Conservation (phyloP, 2,113 vertebrate genomes). For the Thalassoma bifasciatum region DNA sequence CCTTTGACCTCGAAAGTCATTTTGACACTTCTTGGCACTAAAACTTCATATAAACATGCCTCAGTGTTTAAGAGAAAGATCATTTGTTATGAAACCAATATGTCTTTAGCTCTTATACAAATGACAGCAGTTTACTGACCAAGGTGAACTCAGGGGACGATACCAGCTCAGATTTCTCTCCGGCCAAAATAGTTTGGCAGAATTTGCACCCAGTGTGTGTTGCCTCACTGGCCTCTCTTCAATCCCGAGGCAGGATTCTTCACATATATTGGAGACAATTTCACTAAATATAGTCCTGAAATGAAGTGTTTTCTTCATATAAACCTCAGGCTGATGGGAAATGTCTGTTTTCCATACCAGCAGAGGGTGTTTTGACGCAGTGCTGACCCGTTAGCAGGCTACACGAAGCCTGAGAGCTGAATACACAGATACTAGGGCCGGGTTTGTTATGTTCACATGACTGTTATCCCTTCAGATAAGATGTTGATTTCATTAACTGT, state of each 20-base stretch:
- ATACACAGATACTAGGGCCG: slow-evolving; percentile 10
- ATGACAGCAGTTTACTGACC: slow-evolving; percentile 11
- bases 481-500: fast-evolving
- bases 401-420: slow-evolving; percentile 8
- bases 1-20: slow-evolving; percentile 11
- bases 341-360: background rate
- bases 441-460: background rate
- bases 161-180: slow-evolving; percentile 54
- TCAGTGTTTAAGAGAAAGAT: background rate
- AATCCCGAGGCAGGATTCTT: slow-evolving; percentile 7
- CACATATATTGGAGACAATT: slow-evolving; percentile 25
- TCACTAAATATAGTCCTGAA: background rate
- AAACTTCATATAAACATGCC: background rate
- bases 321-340: background rate
- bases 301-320: background rate
- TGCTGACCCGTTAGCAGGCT: slow-evolving; percentile 21
- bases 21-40: background rate
- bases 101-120: background rate
- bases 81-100: background rate
- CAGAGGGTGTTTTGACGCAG: slow-evolving; percentile 42
- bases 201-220: slow-evolving; percentile 26
- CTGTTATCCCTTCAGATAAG: background rate
- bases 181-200: slow-evolving; percentile 61
- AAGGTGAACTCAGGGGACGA: slow-evolving; percentile 32
- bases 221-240: slow-evolving; percentile 28